Conservation (phyloP, 2,888 invertebrate species). For the Euspilapteryx auroguttella region DNA sequence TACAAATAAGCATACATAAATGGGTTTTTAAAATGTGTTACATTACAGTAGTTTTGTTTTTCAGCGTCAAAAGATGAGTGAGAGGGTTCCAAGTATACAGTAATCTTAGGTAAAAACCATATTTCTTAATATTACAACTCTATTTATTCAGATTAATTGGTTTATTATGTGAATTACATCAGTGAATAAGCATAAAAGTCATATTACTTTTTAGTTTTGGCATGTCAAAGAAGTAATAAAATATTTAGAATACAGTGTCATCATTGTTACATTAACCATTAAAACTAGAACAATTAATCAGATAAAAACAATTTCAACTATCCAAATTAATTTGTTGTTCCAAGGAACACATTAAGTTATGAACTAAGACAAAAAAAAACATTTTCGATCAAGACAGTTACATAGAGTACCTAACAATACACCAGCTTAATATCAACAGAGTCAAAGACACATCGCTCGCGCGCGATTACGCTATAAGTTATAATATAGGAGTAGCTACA, state of each 20-base stretch:
- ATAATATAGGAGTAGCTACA: conserved; percentile 15
- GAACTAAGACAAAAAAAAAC: conserved; percentile 1
- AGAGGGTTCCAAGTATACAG: too few species aligned
- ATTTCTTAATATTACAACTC: too few species aligned
- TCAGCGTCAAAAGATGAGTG: too few species aligned
- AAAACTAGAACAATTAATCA: background rate
- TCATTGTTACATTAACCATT: background rate
- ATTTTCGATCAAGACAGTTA: background rate
- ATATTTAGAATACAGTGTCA: background rate
- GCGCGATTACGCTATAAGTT: conserved; percentile 30
- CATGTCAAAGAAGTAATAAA: background rate
- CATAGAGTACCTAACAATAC: background rate
- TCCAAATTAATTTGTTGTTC: too few species aligned
- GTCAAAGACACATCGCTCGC: conserved; percentile 13
- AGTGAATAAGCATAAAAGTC: too few species aligned
- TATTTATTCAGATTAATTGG: too few species aligned
- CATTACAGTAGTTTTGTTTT: too few species aligned
- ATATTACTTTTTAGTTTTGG: background rate
- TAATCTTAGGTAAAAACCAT: too few species aligned
- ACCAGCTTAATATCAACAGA: conserved; percentile 1
- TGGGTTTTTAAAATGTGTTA: too few species aligned
- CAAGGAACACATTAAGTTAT: background rate
- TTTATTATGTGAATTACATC: too few species aligned
- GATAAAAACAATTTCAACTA: too few species aligned
- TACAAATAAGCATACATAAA: too few species aligned